Evolutionary conservation across 2,797 vertebrate genomes (phyloP).

Genomic region (Mus spretus): DNA sequence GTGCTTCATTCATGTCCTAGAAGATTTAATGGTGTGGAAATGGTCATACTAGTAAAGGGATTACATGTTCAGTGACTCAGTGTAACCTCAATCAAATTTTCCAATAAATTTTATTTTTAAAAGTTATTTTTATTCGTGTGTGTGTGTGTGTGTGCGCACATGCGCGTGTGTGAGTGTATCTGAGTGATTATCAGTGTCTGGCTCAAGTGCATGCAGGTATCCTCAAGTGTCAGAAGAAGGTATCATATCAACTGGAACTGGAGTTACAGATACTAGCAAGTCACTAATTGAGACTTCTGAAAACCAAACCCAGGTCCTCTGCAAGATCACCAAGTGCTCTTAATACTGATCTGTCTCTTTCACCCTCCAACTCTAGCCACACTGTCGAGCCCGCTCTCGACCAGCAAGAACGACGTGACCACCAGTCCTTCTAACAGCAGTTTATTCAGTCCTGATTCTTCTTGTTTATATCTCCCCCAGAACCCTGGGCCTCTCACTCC

Average conservation of each 20-base stretch:
- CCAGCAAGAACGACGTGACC: too few relatives aligned
- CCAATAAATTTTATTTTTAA: neutral
- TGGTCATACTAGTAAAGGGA: neutral
- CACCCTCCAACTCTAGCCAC: neutral
- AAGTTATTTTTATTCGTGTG: neutral
- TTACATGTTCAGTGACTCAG: neutral
- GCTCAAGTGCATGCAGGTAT: neutral
- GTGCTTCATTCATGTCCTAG: neutral
- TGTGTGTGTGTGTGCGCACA: neutral
- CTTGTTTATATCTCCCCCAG: too few relatives aligned
- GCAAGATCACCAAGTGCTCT: neutral
- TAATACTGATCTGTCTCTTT: neutral
- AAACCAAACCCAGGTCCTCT: neutral
- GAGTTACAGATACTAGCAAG: neutral
- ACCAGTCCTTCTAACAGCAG: too few relatives aligned
- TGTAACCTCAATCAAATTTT: neutral
- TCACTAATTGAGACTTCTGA: neutral
- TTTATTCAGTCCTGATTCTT: too few relatives aligned
- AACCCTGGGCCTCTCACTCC: too few relatives aligned
- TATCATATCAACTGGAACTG: neutral
- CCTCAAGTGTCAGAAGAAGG: neutral
- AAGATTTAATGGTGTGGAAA: neutral
- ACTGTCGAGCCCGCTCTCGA: too few relatives aligned
- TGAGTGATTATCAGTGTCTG: neutral
- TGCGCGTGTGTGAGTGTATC: neutral